phyloP scores from a whole-genome alignment of 2,888 invertebrate species.

The Uropetala carovei region DNA sequence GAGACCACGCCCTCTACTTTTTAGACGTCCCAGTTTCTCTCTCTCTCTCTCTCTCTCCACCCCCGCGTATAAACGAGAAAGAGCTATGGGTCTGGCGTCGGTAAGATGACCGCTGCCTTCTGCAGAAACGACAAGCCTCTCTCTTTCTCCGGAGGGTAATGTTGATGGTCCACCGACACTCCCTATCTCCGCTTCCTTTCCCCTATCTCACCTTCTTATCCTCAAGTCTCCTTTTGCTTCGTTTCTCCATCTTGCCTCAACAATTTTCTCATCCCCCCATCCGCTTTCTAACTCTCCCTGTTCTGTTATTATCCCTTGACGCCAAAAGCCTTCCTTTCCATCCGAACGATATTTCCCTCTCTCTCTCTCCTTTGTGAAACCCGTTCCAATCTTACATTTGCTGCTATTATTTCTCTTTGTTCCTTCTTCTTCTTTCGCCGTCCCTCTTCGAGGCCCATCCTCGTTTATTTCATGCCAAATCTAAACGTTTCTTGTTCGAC shows the following conservation, averaged over 20 bases:
- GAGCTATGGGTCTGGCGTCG: conserved; percentile 49
- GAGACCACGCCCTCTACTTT: conserved; percentile 31
- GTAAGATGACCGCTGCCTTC: background rate
- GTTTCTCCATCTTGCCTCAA: background rate
- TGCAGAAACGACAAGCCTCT: background rate
- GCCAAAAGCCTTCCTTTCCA: background rate
- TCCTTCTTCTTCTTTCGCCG: no score
- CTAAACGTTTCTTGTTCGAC: no score
- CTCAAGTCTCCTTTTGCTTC: background rate
- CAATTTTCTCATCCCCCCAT: background rate
- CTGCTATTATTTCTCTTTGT: background rate
- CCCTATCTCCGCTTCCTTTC: background rate
- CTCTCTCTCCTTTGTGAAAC: background rate
- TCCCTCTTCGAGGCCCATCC: no score
- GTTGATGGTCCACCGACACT: background rate
- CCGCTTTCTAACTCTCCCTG: background rate
- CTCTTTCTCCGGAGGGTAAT: background rate
- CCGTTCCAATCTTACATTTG: background rate
- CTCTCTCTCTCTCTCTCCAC: background rate
- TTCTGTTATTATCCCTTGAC: conserved; percentile 13
- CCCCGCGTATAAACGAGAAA: background rate
- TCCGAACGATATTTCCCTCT: background rate
- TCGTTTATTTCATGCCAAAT: no score
- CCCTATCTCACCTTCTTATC: background rate
- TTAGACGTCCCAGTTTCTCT: background rate